phyloP scores from a whole-genome alignment of 1,140 invertebrate species.

The Ceratina japonica region DNA sequence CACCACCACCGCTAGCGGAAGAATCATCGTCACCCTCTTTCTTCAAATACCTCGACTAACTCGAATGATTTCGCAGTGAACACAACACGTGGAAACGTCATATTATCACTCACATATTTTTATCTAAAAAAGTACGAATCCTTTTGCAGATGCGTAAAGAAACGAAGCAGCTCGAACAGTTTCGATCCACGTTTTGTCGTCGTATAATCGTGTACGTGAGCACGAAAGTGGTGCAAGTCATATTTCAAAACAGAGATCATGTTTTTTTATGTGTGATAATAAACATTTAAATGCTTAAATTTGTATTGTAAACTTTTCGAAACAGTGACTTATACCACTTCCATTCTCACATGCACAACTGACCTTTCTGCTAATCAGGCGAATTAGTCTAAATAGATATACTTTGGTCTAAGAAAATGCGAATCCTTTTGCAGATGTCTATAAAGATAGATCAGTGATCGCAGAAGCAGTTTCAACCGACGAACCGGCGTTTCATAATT shows the following conservation, averaged over 20 bases:
- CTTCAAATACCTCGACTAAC: neutral
- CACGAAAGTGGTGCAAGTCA: too few relatives aligned
- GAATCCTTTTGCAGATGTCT: neutral
- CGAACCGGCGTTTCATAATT: neutral
- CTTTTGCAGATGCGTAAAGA: slow-evolving; percentile 18
- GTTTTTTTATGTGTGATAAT: too few relatives aligned
- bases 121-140: neutral
- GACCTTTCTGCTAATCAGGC: neutral
- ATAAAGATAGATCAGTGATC: neutral
- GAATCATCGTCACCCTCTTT: neutral
- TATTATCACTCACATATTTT: neutral
- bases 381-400: neutral
- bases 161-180: too few relatives aligned
- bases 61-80: neutral
- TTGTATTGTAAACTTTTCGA: too few relatives aligned
- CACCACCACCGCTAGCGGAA: neutral
- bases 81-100: too few relatives aligned
- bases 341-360: neutral
- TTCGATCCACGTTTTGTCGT: neutral
- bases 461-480: neutral
- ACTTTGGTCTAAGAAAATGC: neutral
- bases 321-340: neutral
- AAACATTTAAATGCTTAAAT: too few relatives aligned
- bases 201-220: too few relatives aligned
- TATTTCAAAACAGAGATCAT: too few relatives aligned